Percentiles rank a stretch among this genome's conserved stretches.
These are phyloP conservation scores for Cephalopholis sonnerati DNA, from an alignment of 2,113 vertebrate species.

Conservation along the genomic window DNA sequence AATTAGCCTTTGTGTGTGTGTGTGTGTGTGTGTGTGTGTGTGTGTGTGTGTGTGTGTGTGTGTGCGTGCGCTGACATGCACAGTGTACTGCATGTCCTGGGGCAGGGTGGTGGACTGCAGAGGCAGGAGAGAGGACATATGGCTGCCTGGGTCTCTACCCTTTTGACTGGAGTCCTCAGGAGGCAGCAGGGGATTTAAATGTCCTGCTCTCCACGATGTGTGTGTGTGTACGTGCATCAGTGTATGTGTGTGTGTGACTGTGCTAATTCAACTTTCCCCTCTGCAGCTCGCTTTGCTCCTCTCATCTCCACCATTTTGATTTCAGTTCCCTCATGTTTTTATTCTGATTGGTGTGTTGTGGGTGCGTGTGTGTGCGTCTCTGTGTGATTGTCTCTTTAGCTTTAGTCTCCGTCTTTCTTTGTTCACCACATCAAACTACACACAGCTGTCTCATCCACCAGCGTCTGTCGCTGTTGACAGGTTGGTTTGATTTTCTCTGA, in stretches of 20 bases:
- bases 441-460: background rate
- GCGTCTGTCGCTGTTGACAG: constrained; percentile 47
- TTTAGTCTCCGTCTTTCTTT: background rate
- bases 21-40: constrained; percentile 15
- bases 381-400: constrained; percentile 15
- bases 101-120: constrained; percentile 62
- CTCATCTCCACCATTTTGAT: constrained; percentile 60
- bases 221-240: constrained; percentile 3
- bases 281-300: constrained; percentile 30
- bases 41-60: background rate
- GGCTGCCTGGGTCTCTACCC: constrained; percentile 52
- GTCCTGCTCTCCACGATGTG: constrained; percentile 24
- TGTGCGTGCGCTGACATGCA: constrained; percentile 3
- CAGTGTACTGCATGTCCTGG: constrained; percentile 43
- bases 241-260: constrained; percentile 5
- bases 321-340: constrained; percentile 29
- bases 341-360: constrained; percentile 7
- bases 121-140: constrained; percentile 69
- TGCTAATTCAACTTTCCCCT: constrained; percentile 44
- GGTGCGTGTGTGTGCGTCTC: background rate
- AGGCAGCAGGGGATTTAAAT: constrained; percentile 28
- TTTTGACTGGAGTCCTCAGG: constrained; percentile 53
- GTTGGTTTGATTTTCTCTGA: constrained; percentile 47
- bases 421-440: background rate
- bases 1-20: constrained; percentile 39